phyloP scores from a whole-genome alignment of 2,888 invertebrate genomes.

The Cephus pygmeus region DNA sequence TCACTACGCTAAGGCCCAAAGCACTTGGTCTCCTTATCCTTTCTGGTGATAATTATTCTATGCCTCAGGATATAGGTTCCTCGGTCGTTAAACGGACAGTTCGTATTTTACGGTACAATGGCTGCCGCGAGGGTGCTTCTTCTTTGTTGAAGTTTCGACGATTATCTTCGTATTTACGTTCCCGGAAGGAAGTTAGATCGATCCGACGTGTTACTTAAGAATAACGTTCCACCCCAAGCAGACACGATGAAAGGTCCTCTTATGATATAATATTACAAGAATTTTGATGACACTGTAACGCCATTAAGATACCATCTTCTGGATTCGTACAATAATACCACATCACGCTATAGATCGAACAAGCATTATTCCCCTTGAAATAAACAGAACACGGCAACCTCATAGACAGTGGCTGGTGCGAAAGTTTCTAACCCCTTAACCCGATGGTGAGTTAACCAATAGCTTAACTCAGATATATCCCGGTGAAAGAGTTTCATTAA shows the following conservation, averaged over 20 bases:
- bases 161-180: not conserved
- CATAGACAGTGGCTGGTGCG: not conserved
- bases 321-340: not conserved
- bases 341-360: not conserved
- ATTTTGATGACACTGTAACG: not conserved
- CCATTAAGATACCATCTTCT: not conserved
- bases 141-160: not conserved
- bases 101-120: not conserved
- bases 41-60: constrained; percentile 58
- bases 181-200: not conserved
- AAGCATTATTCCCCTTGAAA: not conserved
- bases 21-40: constrained; percentile 46
- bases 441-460: not conserved
- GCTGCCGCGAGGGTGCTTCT: not conserved
- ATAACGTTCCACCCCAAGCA: not conserved
- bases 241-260: not conserved
- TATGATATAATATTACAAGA: not conserved
- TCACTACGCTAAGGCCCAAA: constrained; percentile 42
- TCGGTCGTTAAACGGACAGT: constrained; percentile 42
- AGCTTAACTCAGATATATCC: not conserved
- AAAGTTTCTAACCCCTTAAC: not conserved
- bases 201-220: not conserved
- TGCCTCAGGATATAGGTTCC: constrained; percentile 42
- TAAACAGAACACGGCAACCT: not conserved
- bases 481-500: not conserved